A percentile compares a stretch with the other conserved stretches of the same genome.
Conservation (phyloP, 2,797 vertebrate species). For the Micrastur ruficollis region DNA sequence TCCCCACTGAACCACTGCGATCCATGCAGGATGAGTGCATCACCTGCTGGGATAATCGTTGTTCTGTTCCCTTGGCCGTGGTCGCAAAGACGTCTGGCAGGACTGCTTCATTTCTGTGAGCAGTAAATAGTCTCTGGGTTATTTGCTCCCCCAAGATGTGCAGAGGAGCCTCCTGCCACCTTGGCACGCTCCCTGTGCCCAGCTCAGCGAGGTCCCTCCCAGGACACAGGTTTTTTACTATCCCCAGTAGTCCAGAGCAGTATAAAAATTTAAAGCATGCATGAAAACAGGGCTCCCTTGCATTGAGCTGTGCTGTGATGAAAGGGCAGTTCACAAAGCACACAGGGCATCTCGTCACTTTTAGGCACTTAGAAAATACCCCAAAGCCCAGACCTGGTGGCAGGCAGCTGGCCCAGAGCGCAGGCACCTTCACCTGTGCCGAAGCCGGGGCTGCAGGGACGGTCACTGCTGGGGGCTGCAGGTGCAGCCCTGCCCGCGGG, state of each 20-base stretch:
- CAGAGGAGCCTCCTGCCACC: not conserved
- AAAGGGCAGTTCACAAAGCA: not conserved
- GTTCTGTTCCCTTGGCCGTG: not conserved
- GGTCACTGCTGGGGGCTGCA: not conserved
- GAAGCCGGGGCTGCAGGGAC: not conserved
- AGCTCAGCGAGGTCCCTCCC: not conserved
- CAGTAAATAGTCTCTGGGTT: not conserved
- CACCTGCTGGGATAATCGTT: not conserved
- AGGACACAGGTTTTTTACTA: not conserved
- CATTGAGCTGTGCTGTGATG: not conserved
- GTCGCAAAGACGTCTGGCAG: fast-evolving
- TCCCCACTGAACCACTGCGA: fast-evolving
- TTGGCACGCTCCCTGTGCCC: not conserved
- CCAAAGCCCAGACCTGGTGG: not conserved
- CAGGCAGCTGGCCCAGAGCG: not conserved
- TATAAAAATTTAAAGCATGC: not conserved
- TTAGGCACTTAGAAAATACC: not conserved
- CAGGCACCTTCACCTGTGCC: not conserved
- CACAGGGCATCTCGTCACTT: fast-evolving
- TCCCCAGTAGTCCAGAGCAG: not conserved
- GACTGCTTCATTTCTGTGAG: not conserved
- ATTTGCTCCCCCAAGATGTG: not conserved
- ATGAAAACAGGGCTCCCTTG: not conserved
- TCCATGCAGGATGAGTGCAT: not conserved
- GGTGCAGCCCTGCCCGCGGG: not conserved